These are phyloP conservation scores for Agrotis exclamationis DNA, from an alignment of 2,888 invertebrate species.

Conservation along the genomic window DNA sequence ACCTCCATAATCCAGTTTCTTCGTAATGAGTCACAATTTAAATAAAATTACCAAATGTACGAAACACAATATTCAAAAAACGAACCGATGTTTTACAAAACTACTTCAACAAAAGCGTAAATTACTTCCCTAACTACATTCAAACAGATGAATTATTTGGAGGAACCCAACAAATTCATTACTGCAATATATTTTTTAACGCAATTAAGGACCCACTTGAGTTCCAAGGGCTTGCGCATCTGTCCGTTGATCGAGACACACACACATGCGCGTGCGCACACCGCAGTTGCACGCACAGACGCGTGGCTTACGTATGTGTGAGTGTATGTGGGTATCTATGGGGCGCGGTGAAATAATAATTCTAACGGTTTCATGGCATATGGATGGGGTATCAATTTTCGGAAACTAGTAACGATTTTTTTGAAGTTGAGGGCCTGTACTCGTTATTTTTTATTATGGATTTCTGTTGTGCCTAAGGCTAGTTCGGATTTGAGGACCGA, in stretches of 20 bases:
- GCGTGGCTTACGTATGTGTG: conserved; percentile 29
- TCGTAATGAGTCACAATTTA: neutral
- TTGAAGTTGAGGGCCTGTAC: conserved; percentile 4
- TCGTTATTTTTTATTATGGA: neutral
- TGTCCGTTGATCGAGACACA: conserved; percentile 66
- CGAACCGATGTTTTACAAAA: conserved; percentile 4
- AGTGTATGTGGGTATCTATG: conserved; percentile 62
- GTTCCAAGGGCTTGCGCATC: conserved; percentile 70
- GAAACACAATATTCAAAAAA: neutral
- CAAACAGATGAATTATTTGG: conserved; percentile 45
- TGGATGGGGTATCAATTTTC: conserved; percentile 64
- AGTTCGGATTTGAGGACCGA: neutral
- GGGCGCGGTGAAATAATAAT: conserved; percentile 68
- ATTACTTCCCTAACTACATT: conserved; percentile 28
- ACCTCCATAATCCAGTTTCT: too few relatives aligned
- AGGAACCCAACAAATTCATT: conserved; percentile 58
- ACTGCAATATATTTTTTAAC: conserved; percentile 66
- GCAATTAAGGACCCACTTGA: conserved; percentile 73
- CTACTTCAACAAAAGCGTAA: conserved; percentile 10
- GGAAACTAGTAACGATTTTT: conserved; percentile 58
- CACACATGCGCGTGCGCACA: conserved; percentile 35
- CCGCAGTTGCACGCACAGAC: conserved; percentile 27
- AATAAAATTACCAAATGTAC: neutral
- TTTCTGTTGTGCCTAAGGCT: neutral
- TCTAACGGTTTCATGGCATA: conserved; percentile 74